Percentiles rank a stretch among this genome's conserved stretches.
phyloP scores from a whole-genome alignment of 2,113 vertebrate genomes.

The Patagioenas fasciata region DNA sequence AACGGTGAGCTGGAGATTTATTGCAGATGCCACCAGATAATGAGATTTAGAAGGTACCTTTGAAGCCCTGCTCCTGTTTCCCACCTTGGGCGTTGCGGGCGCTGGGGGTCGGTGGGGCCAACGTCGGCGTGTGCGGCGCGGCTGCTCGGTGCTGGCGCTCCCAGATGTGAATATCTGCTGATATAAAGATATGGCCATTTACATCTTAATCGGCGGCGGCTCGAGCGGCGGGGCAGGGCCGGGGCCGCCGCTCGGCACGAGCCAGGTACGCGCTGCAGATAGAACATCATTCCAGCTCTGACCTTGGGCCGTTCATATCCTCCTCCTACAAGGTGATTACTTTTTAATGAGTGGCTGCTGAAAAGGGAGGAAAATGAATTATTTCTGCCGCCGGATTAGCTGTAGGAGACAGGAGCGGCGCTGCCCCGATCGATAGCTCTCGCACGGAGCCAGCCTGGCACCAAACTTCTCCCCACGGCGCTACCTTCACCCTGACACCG shows the following conservation, averaged over 20 bases:
- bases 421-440: background rate
- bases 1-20: background rate
- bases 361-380: slow-evolving; percentile 32
- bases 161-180: background rate
- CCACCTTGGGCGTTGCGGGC: background rate
- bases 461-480: background rate
- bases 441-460: fast-evolving
- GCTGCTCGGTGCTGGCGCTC: background rate
- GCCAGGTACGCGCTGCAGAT: background rate
- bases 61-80: fast-evolving
- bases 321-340: background rate
- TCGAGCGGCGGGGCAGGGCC: background rate
- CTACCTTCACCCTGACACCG: fast-evolving
- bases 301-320: background rate
- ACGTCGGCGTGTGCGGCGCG: fast-evolving
- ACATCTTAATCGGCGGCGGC: background rate
- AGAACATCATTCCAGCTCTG: background rate
- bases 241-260: fast-evolving
- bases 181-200: background rate
- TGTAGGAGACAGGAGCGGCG: background rate
- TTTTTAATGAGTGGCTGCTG: slow-evolving; percentile 36
- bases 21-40: background rate
- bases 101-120: background rate
- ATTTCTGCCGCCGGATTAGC: slow-evolving; percentile 15
- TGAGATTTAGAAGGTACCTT: background rate